Conservation (phyloP, 2,888 invertebrate species). For the Linnaemya tessellans region DNA sequence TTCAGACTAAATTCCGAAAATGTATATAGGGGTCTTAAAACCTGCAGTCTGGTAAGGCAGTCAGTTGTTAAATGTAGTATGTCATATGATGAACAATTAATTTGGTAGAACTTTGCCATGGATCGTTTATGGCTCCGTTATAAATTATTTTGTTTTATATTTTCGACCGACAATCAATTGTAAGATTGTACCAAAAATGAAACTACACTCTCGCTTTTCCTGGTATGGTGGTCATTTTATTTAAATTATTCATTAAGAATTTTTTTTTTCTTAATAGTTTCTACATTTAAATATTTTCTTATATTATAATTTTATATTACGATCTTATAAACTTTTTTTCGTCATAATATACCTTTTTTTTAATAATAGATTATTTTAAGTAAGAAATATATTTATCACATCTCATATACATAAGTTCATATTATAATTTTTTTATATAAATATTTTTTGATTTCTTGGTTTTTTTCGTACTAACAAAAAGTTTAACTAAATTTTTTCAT, state of each 20-base stretch:
- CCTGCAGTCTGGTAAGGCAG: too few species aligned
- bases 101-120: too few species aligned
- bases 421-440: constrained; percentile 60
- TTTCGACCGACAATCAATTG: not conserved
- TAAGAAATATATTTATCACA: constrained; percentile 74
- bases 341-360: constrained; percentile 40
- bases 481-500: constrained; percentile 35
- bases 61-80: too few species aligned
- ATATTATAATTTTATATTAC: constrained; percentile 46
- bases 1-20: too few species aligned
- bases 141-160: not conserved
- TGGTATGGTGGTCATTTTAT: constrained; percentile 78
- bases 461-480: constrained; percentile 23
- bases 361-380: constrained; percentile 64
- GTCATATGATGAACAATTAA: too few species aligned
- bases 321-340: constrained; percentile 37
- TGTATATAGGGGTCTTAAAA: too few species aligned
- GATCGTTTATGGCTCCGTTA: too few species aligned
- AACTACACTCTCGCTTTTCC: constrained; percentile 32
- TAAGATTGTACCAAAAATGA: not conserved
- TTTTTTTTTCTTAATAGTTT: constrained; percentile 48
- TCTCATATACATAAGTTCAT: constrained; percentile 73
- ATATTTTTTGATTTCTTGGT: constrained; percentile 48
- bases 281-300: constrained; percentile 24
- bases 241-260: constrained; percentile 36